phyloP scores from a whole-genome alignment of 2,888 invertebrate genomes.

The Ptycholaimellus sp. region DNA sequence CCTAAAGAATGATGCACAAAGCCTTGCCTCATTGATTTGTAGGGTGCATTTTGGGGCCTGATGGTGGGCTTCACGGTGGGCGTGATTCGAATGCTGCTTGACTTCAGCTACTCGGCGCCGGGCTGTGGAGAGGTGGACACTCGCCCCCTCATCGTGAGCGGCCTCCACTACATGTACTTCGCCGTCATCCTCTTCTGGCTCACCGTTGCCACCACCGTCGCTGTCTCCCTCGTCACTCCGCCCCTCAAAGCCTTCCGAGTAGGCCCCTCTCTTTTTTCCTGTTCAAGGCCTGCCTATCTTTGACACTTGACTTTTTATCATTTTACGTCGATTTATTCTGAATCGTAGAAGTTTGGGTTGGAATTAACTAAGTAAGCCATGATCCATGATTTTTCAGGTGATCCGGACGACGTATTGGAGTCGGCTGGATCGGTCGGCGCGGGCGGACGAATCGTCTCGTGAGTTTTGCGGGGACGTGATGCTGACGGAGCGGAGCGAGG shows the following conservation, averaged over 20 bases:
- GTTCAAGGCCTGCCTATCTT: too few species aligned
- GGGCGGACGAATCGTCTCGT: conserved; percentile 17
- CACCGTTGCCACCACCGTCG: conserved; percentile 18
- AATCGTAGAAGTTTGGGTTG: too few species aligned
- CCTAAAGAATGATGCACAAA: too few species aligned
- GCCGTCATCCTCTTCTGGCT: conserved; percentile 29
- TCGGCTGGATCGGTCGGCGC: conserved; percentile 10
- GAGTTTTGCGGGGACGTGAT: too few species aligned
- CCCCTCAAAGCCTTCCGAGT: conserved; percentile 17
- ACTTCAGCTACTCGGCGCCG: conserved; percentile 29
- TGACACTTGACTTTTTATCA: too few species aligned
- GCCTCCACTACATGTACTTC: conserved; percentile 33
- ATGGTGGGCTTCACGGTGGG: conserved; percentile 30
- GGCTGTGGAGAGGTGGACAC: conserved; percentile 26
- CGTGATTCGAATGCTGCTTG: conserved; percentile 28
- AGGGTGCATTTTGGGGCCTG: conserved; percentile 32
- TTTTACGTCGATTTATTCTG: too few species aligned
- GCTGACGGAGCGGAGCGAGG: too few species aligned
- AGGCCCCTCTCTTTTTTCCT: too few species aligned
- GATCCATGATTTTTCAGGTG: too few species aligned
- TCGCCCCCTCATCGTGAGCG: conserved; percentile 25
- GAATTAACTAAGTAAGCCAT: too few species aligned
- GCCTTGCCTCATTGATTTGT: neutral
- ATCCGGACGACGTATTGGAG: conserved; percentile 25
- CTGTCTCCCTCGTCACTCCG: conserved; percentile 22